Percentiles rank a stretch among this genome's conserved stretches.
Evolutionary conservation across 2,797 vertebrate species (phyloP).

Genomic region (Amphiprion clarkii): DNA sequence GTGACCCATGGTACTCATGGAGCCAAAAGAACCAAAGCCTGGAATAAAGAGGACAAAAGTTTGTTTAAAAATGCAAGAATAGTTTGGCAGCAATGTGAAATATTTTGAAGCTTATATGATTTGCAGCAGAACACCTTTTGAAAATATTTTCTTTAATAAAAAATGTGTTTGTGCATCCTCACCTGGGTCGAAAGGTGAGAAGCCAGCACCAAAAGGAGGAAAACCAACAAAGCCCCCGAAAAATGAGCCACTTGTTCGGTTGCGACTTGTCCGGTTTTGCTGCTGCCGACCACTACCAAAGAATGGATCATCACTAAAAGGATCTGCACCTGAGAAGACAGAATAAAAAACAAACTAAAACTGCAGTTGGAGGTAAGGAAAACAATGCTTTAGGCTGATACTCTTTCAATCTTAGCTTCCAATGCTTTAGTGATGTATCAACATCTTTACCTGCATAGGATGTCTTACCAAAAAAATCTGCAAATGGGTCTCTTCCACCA

Average conservation of each 20-base stretch:
- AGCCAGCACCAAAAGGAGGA: slow-evolving; percentile 89
- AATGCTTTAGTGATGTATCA: not conserved
- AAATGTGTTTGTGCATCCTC: slow-evolving; percentile 1
- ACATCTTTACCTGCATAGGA: not conserved
- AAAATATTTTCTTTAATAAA: no score
- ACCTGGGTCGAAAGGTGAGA: slow-evolving; percentile 91
- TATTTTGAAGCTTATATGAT: no score
- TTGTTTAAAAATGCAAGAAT: not conserved
- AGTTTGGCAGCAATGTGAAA: not conserved
- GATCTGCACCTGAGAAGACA: slow-evolving; percentile 82
- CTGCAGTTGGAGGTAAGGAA: not conserved
- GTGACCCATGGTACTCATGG: slow-evolving; percentile 67
- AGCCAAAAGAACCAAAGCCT: slow-evolving; percentile 91
- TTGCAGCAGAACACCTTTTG: no score
- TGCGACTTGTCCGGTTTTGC: slow-evolving; percentile 85
- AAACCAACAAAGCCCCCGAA: slow-evolving; percentile 91
- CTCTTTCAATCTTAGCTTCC: not conserved
- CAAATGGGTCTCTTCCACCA: slow-evolving; percentile 92
- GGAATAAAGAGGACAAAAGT: not conserved
- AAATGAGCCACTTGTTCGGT: slow-evolving; percentile 86
- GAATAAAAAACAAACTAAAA: not conserved
- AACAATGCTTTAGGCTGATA: not conserved
- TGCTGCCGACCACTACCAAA: slow-evolving; percentile 82
- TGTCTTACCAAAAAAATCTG: slow-evolving; percentile 91
- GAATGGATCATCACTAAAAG: slow-evolving; percentile 90